phyloP scores from a whole-genome alignment of 2,797 vertebrate species.

The Crocodylus rhombifer region DNA sequence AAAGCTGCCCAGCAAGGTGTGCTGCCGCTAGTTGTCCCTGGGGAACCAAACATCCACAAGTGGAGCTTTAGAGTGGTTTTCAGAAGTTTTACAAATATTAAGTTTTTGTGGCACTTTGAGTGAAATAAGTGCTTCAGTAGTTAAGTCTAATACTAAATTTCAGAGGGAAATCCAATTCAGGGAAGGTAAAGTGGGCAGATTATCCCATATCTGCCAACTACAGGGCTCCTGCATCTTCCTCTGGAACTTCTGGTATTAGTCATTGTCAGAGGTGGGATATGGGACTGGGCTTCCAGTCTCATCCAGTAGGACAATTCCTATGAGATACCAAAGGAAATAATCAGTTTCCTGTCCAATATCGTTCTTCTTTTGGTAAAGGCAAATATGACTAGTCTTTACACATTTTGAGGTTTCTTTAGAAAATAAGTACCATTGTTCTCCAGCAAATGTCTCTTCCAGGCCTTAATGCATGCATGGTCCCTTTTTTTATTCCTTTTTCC shows the following conservation, averaged over 20 bases:
- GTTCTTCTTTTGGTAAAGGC: not conserved
- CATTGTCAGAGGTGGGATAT: not conserved
- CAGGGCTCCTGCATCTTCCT: not conserved
- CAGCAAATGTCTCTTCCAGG: not conserved
- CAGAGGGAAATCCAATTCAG: not conserved
- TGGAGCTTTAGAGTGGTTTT: not conserved
- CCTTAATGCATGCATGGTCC: slow-evolving; percentile 22
- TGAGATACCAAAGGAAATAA: not conserved
- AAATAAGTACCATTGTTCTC: not conserved
- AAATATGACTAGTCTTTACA: not conserved
- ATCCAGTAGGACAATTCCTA: not conserved
- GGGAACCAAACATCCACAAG: too few species aligned
- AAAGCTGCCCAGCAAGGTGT: too few species aligned
- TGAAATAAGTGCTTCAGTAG: not conserved
- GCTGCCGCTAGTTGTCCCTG: too few species aligned
- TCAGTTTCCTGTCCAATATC: accelerated
- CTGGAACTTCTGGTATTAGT: not conserved
- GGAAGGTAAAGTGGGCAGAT: not conserved
- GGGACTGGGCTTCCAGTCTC: not conserved
- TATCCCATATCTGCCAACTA: not conserved
- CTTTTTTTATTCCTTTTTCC: slow-evolving; percentile 59
- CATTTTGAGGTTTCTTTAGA: not conserved
- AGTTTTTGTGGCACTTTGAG: not conserved
- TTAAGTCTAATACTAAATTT: not conserved
- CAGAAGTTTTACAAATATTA: not conserved